Evolutionary conservation across 1,140 invertebrate genomes (phyloP), one percentile per base, ranked within the genome.

Genomic region (Brachionus asplanchnoidis): DNA sequence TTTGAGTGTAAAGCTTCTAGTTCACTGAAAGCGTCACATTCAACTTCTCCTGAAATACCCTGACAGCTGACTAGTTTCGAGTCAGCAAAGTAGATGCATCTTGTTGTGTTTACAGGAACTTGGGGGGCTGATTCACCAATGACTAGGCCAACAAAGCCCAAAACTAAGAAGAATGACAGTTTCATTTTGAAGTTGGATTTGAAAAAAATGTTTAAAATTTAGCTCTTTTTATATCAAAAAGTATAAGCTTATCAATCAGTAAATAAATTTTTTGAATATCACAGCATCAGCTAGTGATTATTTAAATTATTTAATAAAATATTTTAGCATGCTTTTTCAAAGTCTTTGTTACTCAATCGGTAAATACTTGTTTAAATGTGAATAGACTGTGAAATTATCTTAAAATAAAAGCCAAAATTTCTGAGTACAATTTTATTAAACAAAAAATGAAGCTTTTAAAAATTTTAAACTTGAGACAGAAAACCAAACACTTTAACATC

Each of bases 21-120:
- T 26, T 82, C 53, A 17, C 7, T 12, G 20, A 82, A 60, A 82
- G 53, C 79, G 20, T 82, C 53, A n/a, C 79, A 82, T 60, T 82
- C 79, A 46, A 82, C 79, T 53, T 77, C 68, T 40, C 77, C 77
- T 2, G 28, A 20, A n/a, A 40, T 11, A 7, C 77, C 46, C n/a
- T 65, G 77, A 20, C 77, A 80, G 20, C 77, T 80, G 3, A 80
- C 3, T 9, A 80, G 3, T 56, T 65, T 56, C 40, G 46, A 32
- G 2, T 80, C 77, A 8, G 42, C 0, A 20, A 60, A 56, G 11
- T 60, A 80, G n/a, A 80, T 80, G 11, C 77, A 80, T 65, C 56
- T 56, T 28, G 77, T 53, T 7, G 46, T 36, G 26, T 80, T 80
- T 1, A 32, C 8, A 1, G 17, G 14, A 32, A 23, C 20, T 42